Percentiles rank a stretch among this genome's conserved stretches.
These are phyloP conservation scores for Nebria ingens DNA, from an alignment of 1,140 invertebrate genomes.

Conservation along the genomic window DNA sequence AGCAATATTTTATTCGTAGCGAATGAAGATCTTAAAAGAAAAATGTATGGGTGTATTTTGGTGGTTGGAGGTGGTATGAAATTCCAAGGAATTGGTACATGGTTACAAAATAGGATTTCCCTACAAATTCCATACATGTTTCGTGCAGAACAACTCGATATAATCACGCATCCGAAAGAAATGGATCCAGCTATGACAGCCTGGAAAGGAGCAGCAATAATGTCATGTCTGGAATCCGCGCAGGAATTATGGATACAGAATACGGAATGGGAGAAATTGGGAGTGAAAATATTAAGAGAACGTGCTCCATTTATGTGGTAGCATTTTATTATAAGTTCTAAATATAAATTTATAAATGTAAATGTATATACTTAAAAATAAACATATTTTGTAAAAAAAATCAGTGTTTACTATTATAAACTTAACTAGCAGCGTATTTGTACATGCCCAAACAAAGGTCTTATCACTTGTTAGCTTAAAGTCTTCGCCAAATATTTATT, in stretches of 20 bases:
- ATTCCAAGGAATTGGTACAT: slow-evolving; percentile 73
- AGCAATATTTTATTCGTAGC: slow-evolving; percentile 31
- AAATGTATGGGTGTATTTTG: slow-evolving; percentile 90
- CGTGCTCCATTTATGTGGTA: slow-evolving; percentile 72
- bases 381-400: too few species aligned
- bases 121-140: slow-evolving; percentile 72
- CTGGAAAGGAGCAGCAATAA: slow-evolving; percentile 91
- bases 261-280: slow-evolving; percentile 76
- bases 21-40: slow-evolving; percentile 80
- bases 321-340: too few species aligned
- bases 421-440: too few species aligned
- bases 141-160: slow-evolving; percentile 68
- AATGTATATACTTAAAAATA: too few species aligned
- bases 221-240: slow-evolving; percentile 85
- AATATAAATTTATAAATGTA: too few species aligned
- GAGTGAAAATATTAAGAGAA: slow-evolving; percentile 79
- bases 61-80: slow-evolving; percentile 86
- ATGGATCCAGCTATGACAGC: slow-evolving; percentile 79
- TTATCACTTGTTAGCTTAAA: too few species aligned
- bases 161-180: slow-evolving; percentile 75
- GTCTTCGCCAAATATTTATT: too few species aligned
- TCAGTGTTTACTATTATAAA: too few species aligned
- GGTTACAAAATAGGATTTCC: slow-evolving; percentile 79
- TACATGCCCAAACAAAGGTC: too few species aligned
- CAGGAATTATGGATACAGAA: slow-evolving; percentile 86